Evolutionary conservation across 2,888 invertebrate genomes (phyloP), one percentile per base, ranked within the genome.

Genomic region (Tethea ocularis): DNA sequence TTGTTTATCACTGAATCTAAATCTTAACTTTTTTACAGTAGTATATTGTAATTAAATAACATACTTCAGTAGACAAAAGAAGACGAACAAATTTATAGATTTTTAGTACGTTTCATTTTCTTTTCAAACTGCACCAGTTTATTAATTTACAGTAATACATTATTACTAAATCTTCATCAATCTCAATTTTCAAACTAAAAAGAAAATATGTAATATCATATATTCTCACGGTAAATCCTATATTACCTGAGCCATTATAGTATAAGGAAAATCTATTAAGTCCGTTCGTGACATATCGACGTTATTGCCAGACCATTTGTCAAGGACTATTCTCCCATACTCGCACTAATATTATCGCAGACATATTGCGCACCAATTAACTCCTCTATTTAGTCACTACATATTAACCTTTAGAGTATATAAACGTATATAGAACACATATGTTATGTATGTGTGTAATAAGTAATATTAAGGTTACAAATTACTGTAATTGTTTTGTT

Each of bases 221-320:
- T 46, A 46, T 46, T 46, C 57, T 59, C 52, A 57, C 58, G 36
- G 57, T 57, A 57, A 59, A 51, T 58, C 63, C 61, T 66, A 67
- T 65, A 67, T 64, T 60, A 61, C 59, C 46, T 46, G 20, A 4
- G 26, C 74, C 70, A 74, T 77, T 76, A 77, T 20, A 20, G 46
- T 76, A 71, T 72, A 65, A 70, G 75, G 77, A 78, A 82, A 81
- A 84, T 83, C 80, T 83, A 85, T 86, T 85, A 84, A 73, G 77
- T 76, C 72, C 80, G 76, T 67, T 68, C 68, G 78, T 83, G 83
- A 82, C 84, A 78, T 82, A 86, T 86, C 75, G 80, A 52, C 59
- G 57, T 82, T 87, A 88, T 85, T 82, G 84, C 78, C 76, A 77
- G 75, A 74, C 81, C 83, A 84, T 88, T 87, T 84, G 82, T 88